These are phyloP conservation scores for Melanostoma mellinum DNA, from an alignment of 2,888 invertebrate genomes.

Conservation along the genomic window DNA sequence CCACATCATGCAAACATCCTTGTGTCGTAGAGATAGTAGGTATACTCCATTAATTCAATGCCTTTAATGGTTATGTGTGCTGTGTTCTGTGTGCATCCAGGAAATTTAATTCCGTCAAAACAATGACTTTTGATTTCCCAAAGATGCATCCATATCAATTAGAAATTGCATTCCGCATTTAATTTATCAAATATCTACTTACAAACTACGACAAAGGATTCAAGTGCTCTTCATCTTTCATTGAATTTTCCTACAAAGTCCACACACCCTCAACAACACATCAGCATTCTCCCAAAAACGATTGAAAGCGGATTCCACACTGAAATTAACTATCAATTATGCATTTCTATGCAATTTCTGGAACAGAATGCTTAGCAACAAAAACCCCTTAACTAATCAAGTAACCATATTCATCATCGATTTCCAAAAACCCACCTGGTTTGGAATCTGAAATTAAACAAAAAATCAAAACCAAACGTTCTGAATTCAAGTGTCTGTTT, in stretches of 20 bases:
- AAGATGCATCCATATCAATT: no score
- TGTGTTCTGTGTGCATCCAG: no score
- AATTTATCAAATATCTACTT: no score
- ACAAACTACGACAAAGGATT: conserved; percentile 11
- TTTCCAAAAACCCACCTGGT: conserved; percentile 49
- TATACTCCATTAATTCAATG: no score
- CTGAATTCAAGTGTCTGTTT: no score
- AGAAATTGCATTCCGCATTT: no score
- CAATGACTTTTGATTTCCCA: no score
- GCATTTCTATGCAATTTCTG: conserved; percentile 41
- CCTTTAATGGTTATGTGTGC: no score
- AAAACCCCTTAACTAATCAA: conserved; percentile 53
- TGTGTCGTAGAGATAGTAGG: no score
- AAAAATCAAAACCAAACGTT: conserved; percentile 6
- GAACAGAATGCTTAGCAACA: conserved; percentile 41
- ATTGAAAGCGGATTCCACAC: conserved; percentile 53
- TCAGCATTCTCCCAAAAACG: conserved; percentile 9
- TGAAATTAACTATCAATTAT: conserved; percentile 61
- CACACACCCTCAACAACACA: neutral
- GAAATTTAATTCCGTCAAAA: no score
- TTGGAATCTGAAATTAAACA: conserved; percentile 9
- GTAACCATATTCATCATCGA: conserved; percentile 67
- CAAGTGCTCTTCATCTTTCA: conserved; percentile 48
- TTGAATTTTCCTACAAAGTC: conserved; percentile 46
- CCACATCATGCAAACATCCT: no score